Evolutionary conservation across 2,888 invertebrate species (phyloP).

Genomic region (Scaptomyza polygonia): DNA sequence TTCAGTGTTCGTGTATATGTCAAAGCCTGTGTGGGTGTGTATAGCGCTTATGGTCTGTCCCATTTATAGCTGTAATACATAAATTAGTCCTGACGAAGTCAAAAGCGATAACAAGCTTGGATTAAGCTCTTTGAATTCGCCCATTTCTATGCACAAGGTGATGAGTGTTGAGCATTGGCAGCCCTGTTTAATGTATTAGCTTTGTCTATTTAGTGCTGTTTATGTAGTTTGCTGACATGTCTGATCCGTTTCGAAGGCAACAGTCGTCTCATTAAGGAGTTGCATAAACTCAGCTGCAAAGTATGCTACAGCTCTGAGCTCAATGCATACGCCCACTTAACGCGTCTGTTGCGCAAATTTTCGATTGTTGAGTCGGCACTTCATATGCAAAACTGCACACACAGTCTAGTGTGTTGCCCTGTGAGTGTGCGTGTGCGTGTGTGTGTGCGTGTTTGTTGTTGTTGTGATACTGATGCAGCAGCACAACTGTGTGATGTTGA

Average conservation of each 20-base stretch:
- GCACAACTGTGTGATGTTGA: slow-evolving; percentile 54
- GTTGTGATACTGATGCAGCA: slow-evolving; percentile 30
- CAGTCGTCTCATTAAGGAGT: slow-evolving; percentile 66
- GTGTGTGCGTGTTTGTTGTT: not conserved
- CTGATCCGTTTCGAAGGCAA: slow-evolving; percentile 26
- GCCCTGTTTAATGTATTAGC: slow-evolving; percentile 8
- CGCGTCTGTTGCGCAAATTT: slow-evolving; percentile 79
- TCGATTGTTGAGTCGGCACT: slow-evolving; percentile 80
- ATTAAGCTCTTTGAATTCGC: slow-evolving; percentile 45
- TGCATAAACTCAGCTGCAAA: slow-evolving; percentile 69
- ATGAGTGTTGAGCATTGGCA: not conserved
- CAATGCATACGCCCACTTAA: slow-evolving; percentile 64
- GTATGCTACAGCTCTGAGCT: slow-evolving; percentile 65
- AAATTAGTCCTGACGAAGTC: slow-evolving; percentile 70
- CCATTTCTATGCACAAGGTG: slow-evolving; percentile 21
- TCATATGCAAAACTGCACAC: slow-evolving; percentile 75
- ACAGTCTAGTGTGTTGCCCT: slow-evolving; percentile 25
- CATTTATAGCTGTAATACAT: slow-evolving; percentile 71
- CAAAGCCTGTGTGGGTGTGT: slow-evolving; percentile 6
- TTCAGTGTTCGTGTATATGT: slow-evolving; percentile 17
- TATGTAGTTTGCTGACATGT: slow-evolving; percentile 1
- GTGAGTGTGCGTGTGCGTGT: too few species aligned
- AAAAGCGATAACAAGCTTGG: slow-evolving; percentile 51
- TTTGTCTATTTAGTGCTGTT: not conserved
- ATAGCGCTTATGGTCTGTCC: slow-evolving; percentile 23